Conservation (phyloP, 2,113 vertebrate species). For the western clawed frog (Xenopus tropicalis) region DNA sequence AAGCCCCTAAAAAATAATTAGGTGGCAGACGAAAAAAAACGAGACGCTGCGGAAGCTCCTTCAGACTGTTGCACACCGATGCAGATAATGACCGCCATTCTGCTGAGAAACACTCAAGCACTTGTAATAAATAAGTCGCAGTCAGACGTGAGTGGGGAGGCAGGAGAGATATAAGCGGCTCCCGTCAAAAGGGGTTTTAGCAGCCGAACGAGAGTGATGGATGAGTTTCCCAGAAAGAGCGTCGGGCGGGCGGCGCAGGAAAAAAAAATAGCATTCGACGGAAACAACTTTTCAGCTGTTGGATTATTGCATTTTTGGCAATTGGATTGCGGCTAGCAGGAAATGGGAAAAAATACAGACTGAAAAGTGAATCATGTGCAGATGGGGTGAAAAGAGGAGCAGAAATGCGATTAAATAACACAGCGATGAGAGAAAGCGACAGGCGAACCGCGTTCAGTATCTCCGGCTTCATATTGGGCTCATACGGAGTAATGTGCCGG, state of each 20-base stretch:
- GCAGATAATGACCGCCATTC: slow-evolving; percentile 30
- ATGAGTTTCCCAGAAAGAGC: slow-evolving; percentile 35
- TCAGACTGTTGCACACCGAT: neutral
- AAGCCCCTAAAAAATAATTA: slow-evolving; percentile 33
- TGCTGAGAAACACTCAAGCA: slow-evolving; percentile 27
- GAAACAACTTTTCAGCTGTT: slow-evolving; percentile 34
- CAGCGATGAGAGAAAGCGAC: too few species aligned
- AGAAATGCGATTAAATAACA: slow-evolving; percentile 5
- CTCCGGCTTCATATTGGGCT: neutral
- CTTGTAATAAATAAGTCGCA: slow-evolving; percentile 32
- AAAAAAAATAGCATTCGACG: slow-evolving; percentile 14
- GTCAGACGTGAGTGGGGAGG: slow-evolving; percentile 17
- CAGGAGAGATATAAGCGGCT: slow-evolving; percentile 23
- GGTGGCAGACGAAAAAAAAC: slow-evolving; percentile 1
- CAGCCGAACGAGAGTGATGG: slow-evolving; percentile 30
- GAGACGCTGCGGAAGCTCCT: neutral
- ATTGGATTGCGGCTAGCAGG: slow-evolving; percentile 38
- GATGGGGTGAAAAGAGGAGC: slow-evolving; percentile 24
- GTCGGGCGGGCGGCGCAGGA: too few species aligned
- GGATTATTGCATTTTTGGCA: slow-evolving; percentile 37
- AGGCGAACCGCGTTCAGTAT: neutral
- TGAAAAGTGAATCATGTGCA: neutral
- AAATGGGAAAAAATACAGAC: slow-evolving; percentile 12
- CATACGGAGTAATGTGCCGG: too few species aligned
- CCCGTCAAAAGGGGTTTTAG: slow-evolving; percentile 30